Base-by-base conservation (phyloP, 30 jellyfish, hydroid and myxozoan species). In the Catostylus mosaicus region DNA sequence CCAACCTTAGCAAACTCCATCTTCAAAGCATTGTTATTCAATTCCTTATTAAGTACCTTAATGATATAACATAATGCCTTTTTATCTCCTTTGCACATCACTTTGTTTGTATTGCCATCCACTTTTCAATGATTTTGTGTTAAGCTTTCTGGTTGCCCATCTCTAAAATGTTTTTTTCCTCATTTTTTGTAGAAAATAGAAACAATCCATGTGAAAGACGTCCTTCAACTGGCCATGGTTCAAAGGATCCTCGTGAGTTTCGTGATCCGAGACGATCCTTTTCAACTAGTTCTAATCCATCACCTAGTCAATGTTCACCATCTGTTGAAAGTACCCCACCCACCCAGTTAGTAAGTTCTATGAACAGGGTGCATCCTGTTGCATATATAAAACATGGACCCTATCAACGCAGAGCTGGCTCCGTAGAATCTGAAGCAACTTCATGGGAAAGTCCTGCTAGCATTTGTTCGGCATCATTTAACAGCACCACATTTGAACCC, bases 301-400 rank as follows among this genome's bases (percentile, higher is more conserved):
- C 97, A 16, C 97, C 97, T 14, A 88, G 97, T 80, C 80, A 69
- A 22, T 76, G 35, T 34, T 75, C 92, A 3, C 88, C 96, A 8
- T 88, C 97, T 12, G 79, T 88, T 20, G 87, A 79, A 34, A 73
- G 92, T 32, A 88, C 97, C 52, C 97, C 97, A n/a, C 97, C 97
- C 8, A 79, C 93, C 8, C 92, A 88, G 3, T 57, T 56, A 11
- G 65, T 88, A 26, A 75, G 97, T 31, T 51, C 80, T 10, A 70
- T 77, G 85, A 51, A 31, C 80, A 78, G 97, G 38, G 48, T 78
- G 11, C 97, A 88, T 33, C 97, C 97, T 24, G 93, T 89, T 20
- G 94, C 97, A 1, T 26, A 36, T 18, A 16, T 87, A 54, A 60
- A 60, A 45, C 73, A 76, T 34, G 82, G 77, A 3, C 62, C n/a